phyloP scores from a whole-genome alignment of 1,140 invertebrate genomes.

The Condylostylus longicornis region DNA sequence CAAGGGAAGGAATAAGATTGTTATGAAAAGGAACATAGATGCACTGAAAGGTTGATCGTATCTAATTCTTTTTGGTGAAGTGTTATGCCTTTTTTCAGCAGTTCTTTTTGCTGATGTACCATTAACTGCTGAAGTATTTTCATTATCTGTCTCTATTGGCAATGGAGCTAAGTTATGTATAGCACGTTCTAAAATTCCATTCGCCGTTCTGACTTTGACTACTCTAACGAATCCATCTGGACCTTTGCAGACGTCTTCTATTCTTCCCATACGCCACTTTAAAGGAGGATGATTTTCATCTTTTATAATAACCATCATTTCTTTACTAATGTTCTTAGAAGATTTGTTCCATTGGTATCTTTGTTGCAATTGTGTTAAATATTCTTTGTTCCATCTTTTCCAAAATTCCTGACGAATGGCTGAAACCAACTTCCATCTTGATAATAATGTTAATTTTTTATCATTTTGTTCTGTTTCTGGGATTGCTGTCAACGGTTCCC shows the following conservation, averaged over 20 bases:
- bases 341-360: conserved; percentile 25
- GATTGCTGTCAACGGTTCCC: conserved; percentile 7
- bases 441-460: not conserved
- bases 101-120: no score
- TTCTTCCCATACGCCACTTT: conserved; percentile 17
- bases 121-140: no score
- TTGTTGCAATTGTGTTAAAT: conserved; percentile 14
- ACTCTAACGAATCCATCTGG: conserved; percentile 6
- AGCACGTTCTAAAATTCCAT: conserved; percentile 1
- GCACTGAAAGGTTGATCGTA: no score
- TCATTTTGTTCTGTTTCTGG: conserved; percentile 4
- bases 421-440: not conserved
- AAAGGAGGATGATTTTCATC: conserved; percentile 12
- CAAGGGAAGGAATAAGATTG: no score
- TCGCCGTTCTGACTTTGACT: conserved; percentile 4
- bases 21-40: no score
- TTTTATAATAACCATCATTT: conserved; percentile 11
- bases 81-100: no score
- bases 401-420: conserved; percentile 9
- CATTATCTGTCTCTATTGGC: no score
- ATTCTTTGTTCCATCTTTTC: conserved; percentile 16
- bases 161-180: conserved; percentile 2
- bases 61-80: no score
- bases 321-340: conserved; percentile 8
- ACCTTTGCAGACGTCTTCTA: conserved; percentile 5